These are phyloP conservation scores for Scatophagus argus DNA, from an alignment of 2,113 vertebrate species.

Conservation along the genomic window DNA sequence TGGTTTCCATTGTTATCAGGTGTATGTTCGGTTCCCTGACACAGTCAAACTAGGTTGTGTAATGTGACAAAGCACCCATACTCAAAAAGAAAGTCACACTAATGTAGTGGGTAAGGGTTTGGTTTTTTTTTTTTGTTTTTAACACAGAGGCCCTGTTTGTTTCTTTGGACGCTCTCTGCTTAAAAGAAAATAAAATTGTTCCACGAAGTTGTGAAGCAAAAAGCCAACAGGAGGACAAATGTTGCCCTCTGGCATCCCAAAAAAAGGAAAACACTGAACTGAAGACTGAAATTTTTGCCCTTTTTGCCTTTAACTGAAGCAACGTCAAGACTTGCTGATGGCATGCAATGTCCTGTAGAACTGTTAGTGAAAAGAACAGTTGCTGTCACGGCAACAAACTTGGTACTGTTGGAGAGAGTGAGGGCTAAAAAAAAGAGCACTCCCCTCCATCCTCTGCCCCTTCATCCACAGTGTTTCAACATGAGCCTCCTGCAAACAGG, in stretches of 20 bases:
- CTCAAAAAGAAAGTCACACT: conserved; percentile 60
- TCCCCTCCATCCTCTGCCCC: conserved; percentile 46
- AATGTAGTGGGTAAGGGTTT: conserved; percentile 77
- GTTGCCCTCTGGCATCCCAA: conserved; percentile 24
- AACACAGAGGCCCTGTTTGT: conserved; percentile 37
- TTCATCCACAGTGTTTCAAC: conserved; percentile 75
- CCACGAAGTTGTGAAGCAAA: not conserved
- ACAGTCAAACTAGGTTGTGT: conserved; percentile 16
- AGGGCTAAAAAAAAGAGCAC: not conserved
- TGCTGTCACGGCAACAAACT: not conserved
- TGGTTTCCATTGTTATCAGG: conserved; percentile 9
- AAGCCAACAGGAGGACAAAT: conserved; percentile 9
- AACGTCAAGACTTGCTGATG: not conserved
- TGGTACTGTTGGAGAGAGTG: not conserved
- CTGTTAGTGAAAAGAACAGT: not conserved
- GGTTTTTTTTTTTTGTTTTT: conserved; percentile 23
- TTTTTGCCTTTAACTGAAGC: conserved; percentile 10
- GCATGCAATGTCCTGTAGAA: not conserved
- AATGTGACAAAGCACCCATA: conserved; percentile 30
- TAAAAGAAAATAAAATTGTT: conserved; percentile 22
- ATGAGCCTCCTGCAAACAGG: conserved; percentile 60
- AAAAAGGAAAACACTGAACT: conserved; percentile 8
- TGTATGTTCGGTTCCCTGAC: conserved; percentile 1
- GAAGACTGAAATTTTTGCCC: not conserved
- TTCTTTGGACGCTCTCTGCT: conserved; percentile 56